A percentile compares a stretch with the other conserved stretches of the same genome.
Conservation (phyloP, 2,797 vertebrate species). For the Gobio occitaniae region DNA sequence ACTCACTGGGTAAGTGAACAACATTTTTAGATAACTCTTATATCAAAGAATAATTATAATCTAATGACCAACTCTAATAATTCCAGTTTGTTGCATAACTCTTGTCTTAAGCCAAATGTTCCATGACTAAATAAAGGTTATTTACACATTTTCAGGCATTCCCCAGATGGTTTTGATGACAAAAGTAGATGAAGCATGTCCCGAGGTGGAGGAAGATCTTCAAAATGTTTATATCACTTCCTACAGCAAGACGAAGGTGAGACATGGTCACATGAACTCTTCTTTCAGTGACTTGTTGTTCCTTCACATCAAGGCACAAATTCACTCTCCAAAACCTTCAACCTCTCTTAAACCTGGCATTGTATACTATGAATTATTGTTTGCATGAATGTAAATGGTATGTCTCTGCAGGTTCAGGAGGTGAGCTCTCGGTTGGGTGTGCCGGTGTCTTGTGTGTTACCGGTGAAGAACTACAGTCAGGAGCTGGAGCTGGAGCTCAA, state of each 20-base stretch:
- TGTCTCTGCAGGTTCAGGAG: conserved; percentile 68
- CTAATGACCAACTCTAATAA: no score
- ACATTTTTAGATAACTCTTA: no score
- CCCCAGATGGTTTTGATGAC: conserved; percentile 72
- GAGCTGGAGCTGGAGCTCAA: conserved; percentile 69
- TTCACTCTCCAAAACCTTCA: no score
- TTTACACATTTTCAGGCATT: conserved; percentile 69
- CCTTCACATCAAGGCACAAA: no score
- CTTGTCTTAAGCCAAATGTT: no score
- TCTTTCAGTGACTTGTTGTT: not conserved
- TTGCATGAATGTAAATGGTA: no score
- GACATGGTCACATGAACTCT: not conserved
- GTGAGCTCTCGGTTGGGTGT: conserved; percentile 71
- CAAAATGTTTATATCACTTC: conserved; percentile 62
- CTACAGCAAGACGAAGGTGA: conserved; percentile 67
- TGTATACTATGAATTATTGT: no score
- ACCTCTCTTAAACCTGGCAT: no score
- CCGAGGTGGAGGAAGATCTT: conserved; percentile 59
- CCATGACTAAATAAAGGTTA: no score
- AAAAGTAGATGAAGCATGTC: conserved; percentile 72
- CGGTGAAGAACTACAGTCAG: conserved; percentile 79
- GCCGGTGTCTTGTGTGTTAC: conserved; percentile 75
- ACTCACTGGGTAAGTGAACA: conserved; percentile 62
- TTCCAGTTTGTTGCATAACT: no score
- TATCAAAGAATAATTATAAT: no score